A percentile compares a stretch with the other conserved stretches of the same genome.
Evolutionary conservation across 2,888 invertebrate genomes (phyloP).

Genomic region (Ischnus inquisitorius): DNA sequence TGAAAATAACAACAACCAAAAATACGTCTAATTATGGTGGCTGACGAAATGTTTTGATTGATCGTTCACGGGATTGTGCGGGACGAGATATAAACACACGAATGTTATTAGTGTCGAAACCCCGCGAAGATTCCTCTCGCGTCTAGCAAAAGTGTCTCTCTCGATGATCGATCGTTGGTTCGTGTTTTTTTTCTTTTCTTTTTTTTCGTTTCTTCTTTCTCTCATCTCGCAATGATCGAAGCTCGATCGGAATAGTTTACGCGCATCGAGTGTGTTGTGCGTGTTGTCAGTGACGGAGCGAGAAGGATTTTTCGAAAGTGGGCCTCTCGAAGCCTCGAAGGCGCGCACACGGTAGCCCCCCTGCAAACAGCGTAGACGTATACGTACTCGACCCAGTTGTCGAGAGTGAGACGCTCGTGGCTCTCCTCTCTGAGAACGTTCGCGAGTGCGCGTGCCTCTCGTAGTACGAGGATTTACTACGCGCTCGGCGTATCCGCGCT

Average conservation of each 20-base stretch:
- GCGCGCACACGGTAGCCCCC: constrained; percentile 51
- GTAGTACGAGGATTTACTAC: constrained; percentile 10
- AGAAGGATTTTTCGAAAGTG: constrained; percentile 57
- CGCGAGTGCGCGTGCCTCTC: constrained; percentile 25
- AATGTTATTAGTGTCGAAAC: constrained; percentile 21
- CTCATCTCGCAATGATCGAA: neutral
- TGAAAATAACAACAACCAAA: neutral
- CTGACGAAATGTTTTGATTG: constrained; percentile 27
- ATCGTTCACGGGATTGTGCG: constrained; percentile 20
- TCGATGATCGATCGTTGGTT: constrained; percentile 38
- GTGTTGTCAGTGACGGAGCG: constrained; percentile 12
- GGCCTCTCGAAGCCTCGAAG: constrained; percentile 31
- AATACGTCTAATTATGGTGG: neutral
- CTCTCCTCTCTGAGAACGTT: constrained; percentile 29
- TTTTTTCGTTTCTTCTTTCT: neutral
- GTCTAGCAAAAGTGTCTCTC: constrained; percentile 15
- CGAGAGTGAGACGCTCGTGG: neutral
- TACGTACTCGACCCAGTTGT: constrained; percentile 34
- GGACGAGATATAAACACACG: constrained; percentile 5
- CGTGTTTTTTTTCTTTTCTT: neutral
- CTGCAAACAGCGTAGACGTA: constrained; percentile 42
- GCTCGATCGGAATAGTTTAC: constrained; percentile 17
- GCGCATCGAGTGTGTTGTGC: neutral
- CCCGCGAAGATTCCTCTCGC: neutral
- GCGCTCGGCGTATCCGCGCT: neutral